Evolutionary conservation across 1,140 invertebrate genomes (phyloP).

Genomic region (Achatina immaculata): DNA sequence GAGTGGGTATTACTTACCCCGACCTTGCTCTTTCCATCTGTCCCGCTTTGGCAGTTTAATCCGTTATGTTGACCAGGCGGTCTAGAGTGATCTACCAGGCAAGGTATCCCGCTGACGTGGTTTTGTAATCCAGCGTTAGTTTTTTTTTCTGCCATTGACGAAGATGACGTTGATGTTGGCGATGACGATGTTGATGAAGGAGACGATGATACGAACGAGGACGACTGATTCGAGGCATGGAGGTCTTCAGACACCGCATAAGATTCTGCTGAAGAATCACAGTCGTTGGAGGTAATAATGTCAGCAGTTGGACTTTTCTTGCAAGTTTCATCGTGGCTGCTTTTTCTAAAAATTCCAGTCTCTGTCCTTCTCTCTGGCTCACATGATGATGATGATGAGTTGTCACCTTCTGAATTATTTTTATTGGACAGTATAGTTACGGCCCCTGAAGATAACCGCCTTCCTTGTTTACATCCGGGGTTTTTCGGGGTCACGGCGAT

Average conservation of each 20-base stretch:
- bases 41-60: neutral
- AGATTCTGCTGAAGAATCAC: neutral
- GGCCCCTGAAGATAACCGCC: neutral
- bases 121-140: neutral
- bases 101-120: neutral
- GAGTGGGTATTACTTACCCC: slow-evolving; percentile 7
- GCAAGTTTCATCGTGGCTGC: neutral
- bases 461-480: neutral
- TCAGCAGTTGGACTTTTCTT: neutral
- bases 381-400: neutral
- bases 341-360: neutral
- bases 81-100: neutral
- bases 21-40: neutral
- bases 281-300: neutral
- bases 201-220: neutral
- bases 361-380: neutral
- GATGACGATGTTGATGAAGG: neutral
- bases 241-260: neutral
- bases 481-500: neutral
- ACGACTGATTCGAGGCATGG: neutral
- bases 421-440: neutral
- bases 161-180: neutral
- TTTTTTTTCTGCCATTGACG: neutral
- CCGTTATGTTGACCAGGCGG: neutral
- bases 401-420: neutral